Base-by-base conservation (phyloP, 1,140 invertebrate genomes). In the Neoseiulus cucumeris region DNA sequence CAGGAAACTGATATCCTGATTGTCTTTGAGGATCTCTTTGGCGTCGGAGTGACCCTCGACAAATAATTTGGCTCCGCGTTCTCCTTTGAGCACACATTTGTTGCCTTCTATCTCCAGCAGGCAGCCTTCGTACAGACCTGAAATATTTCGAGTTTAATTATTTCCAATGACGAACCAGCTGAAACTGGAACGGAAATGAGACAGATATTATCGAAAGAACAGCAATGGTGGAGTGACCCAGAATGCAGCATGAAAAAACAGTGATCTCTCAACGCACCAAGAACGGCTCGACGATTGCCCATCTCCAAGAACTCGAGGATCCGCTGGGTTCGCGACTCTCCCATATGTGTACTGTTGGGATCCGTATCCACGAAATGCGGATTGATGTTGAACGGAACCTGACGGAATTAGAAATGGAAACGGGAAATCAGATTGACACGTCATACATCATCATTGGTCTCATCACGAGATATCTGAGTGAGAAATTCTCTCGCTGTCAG, bases 351-450 rank as follows among this genome's bases (percentile, higher is more conserved):
- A 66, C 79, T 80, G 70, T 74, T 78, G 17, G 76, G 70, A 70
- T 82, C 76, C 44, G 80, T 72, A 64, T 89, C 86, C 68, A 86
- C 73, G 73, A 87, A 90, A 75, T 90, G 87, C 41, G 87, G 85
- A 75, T 89, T 90, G 44, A 90, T 87, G 51, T 59, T 59, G 51
- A 59, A 59, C 14, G 51, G 51, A 25, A 59, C 33, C 51, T 59
- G 14, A 20, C 25, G 14, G 45, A n/a, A 59, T 6, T 39, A 9
- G 33, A 9, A 9, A 39, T 6, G 33, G 33, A 39, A 9, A 9
- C 4, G 33, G 9, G 33, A n/a, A 39, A 9, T 39, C 9, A 39
- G 33, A 9, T 39, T n/a, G n/a, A n/a, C n/a, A n/a, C n/a, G n/a
- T n/a, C n/a, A n/a, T n/a, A n/a, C n/a, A n/a, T n/a, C n/a, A n/a